Conservation (phyloP, 2,113 vertebrate species). For the Myotis yumanensis region DNA sequence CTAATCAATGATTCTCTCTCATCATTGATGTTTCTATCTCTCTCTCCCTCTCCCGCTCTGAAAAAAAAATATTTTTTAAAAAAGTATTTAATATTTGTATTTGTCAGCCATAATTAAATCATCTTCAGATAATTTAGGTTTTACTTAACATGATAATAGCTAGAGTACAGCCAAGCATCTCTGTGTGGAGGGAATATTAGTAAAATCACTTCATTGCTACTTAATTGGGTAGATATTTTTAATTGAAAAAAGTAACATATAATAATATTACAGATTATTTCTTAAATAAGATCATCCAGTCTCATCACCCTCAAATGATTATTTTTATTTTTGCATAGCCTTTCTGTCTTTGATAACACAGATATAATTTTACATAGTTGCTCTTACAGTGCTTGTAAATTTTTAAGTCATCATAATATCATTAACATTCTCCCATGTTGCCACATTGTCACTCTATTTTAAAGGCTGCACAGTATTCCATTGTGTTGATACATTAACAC, state of each 20-base stretch:
- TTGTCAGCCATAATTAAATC: constrained; percentile 41
- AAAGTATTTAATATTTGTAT: constrained; percentile 39
- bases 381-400: not conserved
- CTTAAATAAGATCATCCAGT: not conserved
- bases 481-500: not conserved
- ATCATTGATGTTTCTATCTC: no score
- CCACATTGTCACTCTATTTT: not conserved
- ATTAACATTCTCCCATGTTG: constrained; percentile 2
- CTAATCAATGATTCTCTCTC: no score
- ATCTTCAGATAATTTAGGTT: not conserved
- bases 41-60: no score
- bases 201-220: constrained; percentile 29
- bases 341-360: not conserved
- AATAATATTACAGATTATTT: constrained; percentile 12
- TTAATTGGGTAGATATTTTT: constrained; percentile 46
- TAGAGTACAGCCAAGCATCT: not conserved
- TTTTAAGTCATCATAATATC: not conserved
- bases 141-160: not conserved
- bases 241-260: not conserved
- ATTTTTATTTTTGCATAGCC: not conserved
- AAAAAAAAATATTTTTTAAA: not conserved
- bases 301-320: not conserved
- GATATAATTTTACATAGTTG: not conserved
- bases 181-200: not conserved
- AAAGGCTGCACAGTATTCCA: not conserved